Percentiles rank a stretch among this genome's conserved stretches.
Conservation (phyloP, 2,113 vertebrate genomes). For the Oplegnathus fasciatus region DNA sequence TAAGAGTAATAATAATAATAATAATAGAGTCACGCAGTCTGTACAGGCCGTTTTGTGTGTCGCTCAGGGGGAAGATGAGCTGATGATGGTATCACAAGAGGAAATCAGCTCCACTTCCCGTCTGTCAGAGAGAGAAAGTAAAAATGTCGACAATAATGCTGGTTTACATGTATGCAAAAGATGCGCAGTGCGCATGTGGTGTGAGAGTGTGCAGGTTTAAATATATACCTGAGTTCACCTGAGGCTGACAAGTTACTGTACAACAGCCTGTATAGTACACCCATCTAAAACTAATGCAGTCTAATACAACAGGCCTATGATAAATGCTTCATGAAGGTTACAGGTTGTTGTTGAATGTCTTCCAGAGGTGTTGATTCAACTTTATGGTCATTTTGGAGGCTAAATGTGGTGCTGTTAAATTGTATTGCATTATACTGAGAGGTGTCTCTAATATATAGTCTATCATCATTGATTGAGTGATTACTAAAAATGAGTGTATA, state of each 20-base stretch:
- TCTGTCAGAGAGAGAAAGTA: slow-evolving; percentile 28
- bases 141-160: slow-evolving; percentile 22
- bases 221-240: slow-evolving; percentile 33
- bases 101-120: slow-evolving; percentile 63
- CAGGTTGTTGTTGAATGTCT: neutral
- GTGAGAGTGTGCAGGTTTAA: slow-evolving; percentile 17
- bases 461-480: neutral
- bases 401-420: neutral
- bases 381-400: neutral
- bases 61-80: slow-evolving; percentile 25
- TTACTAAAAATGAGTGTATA: neutral
- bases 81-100: slow-evolving; percentile 50
- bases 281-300: neutral
- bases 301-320: too few relatives aligned
- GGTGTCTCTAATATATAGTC: neutral
- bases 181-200: neutral
- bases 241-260: neutral
- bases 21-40: neutral
- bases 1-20: neutral
- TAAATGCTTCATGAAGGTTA: neutral
- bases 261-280: neutral
- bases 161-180: slow-evolving; percentile 70
- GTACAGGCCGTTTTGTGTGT: neutral
- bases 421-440: neutral
- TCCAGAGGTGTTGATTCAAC: neutral